These are phyloP conservation scores for Cyprichromis sp. DNA, from an alignment of 2,113 vertebrate genomes.

Conservation along the genomic window DNA sequence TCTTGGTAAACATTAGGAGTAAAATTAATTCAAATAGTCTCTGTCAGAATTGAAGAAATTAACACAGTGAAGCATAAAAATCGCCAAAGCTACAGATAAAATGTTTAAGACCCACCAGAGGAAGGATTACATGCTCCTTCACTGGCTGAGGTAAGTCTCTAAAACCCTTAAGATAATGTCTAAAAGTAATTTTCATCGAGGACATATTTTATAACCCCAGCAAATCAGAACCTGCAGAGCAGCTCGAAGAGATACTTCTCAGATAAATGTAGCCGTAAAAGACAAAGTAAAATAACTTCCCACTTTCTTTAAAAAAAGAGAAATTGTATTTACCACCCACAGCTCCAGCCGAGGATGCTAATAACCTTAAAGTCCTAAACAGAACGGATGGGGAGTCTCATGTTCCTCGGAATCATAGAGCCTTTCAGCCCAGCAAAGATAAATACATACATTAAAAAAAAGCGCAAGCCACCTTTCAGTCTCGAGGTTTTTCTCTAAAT, in stretches of 20 bases:
- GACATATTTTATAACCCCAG: not conserved
- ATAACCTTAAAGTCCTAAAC: not conserved
- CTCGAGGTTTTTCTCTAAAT: not conserved
- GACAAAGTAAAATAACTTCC: not conserved
- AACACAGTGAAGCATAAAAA: not conserved
- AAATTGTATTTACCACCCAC: not conserved
- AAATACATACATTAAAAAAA: not conserved
- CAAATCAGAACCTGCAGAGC: not conserved
- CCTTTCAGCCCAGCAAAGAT: not conserved
- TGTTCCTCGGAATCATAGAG: not conserved
- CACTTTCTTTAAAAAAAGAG: not conserved
- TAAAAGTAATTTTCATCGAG: not conserved
- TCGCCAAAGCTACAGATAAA: not conserved
- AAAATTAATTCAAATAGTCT: not conserved
- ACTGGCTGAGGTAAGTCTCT: not conserved
- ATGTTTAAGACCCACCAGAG: not conserved
- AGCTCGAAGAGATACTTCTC: not conserved
- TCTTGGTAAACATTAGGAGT: not conserved
- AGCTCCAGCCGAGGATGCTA: not conserved
- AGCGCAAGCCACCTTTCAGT: not conserved
- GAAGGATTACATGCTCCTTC: not conserved
- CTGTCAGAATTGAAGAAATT: not conserved
- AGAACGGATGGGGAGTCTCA: not conserved
- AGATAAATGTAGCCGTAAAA: not conserved
- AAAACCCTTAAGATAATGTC: not conserved